These are phyloP conservation scores for Nothocercus julius DNA, from an alignment of 2,113 vertebrate species.

Conservation along the genomic window DNA sequence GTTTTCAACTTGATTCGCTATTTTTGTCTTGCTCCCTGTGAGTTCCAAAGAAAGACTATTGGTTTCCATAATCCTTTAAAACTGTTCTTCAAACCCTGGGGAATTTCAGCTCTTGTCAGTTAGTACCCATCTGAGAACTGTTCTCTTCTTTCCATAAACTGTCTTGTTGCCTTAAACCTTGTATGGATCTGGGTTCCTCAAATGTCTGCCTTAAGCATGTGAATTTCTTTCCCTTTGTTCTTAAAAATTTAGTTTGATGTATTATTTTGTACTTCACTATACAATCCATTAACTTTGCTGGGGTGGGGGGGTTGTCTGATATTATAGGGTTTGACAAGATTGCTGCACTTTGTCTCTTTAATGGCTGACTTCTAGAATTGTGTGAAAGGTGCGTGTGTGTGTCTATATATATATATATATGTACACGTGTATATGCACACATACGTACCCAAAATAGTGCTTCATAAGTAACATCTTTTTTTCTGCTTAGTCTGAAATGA, in stretches of 20 bases:
- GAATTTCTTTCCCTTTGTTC: background rate
- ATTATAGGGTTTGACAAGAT: background rate
- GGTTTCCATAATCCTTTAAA: background rate
- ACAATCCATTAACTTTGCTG: background rate
- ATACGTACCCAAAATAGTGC: background rate
- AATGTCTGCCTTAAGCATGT: background rate
- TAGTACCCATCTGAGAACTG: rapidly evolving
- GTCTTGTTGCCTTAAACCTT: background rate
- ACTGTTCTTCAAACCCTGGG: background rate
- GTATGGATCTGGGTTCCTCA: background rate
- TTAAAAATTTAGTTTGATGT: background rate
- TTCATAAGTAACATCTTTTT: background rate
- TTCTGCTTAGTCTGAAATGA: background rate
- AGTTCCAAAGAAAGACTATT: background rate
- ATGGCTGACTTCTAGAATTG: background rate
- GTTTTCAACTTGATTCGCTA: background rate
- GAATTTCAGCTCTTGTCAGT: background rate
- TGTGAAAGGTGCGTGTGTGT: background rate
- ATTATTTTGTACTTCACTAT: background rate
- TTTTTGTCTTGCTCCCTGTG: background rate
- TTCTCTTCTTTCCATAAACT: background rate
- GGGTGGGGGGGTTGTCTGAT: background rate
- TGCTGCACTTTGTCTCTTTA: background rate
- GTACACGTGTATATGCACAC: too few relatives aligned
- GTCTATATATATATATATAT: too few relatives aligned